phyloP scores from a whole-genome alignment of 1,140 invertebrate genomes.

The Bombyx mori region ASM3026992v2 NC_085116.1:8179001-8179500 shows the following conservation, averaged over 20 bases:
- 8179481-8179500: too few species aligned
- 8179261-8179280: too few species aligned
- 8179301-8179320: background rate
- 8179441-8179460: too few species aligned
- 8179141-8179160: constrained; percentile 53
- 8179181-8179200: constrained; percentile 28
- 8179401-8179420: too few species aligned
- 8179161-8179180: constrained; percentile 57
- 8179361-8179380: background rate
- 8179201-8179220: constrained; percentile 38
- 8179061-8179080: constrained; percentile 61
- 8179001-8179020: constrained; percentile 64
- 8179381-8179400: too few species aligned
- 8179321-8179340: constrained; percentile 6
- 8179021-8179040: constrained; percentile 69
- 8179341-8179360: background rate
- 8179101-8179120: constrained; percentile 41
- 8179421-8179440: too few species aligned
- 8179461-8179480: too few species aligned
- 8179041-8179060: constrained; percentile 59
- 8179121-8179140: constrained; percentile 57
- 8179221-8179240: constrained; percentile 16
- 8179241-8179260: too few species aligned
- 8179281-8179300: too few species aligned
- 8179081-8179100: constrained; percentile 37